Evolutionary conservation across 2,888 invertebrate species (phyloP), one percentile per base, ranked within the genome.

Genomic region (Atethmia centrago): DNA sequence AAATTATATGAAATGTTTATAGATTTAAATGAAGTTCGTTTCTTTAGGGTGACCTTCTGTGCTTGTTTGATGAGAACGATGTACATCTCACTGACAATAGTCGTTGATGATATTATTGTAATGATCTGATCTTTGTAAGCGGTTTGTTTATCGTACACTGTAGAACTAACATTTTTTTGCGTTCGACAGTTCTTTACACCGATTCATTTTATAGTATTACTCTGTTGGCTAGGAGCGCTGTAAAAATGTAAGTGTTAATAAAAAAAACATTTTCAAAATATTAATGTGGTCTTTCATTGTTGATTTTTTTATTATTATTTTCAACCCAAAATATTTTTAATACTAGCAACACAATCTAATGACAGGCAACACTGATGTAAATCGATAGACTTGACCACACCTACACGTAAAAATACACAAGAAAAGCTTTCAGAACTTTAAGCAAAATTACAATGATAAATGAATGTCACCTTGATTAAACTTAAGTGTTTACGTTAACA

Each of bases 231-330:
- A 96, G 96, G 95, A 95, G 94, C 94, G 96, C 96, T 96, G 96
- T 96, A 96, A 96, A 96, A 95, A 96, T 96, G 95, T 96, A 96
- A 96, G 96, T 96, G 96, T 96, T 96, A 96, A 95, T 96, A 96
- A 96, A 96, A 95, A 96, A 96, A 96, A 96, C 95, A 96, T 96
- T 96, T 96, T 96, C 96, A 96, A 96, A 96, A 95, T 96, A 95
- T 94, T 94, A 95, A 91, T 91, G 85, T 88, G 91, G 90, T 90
- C 93, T 96, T 96, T 94, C 81, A 89, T 86, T 88, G 74, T 81
- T 84, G 36, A 74, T 76, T 87, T 84, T 75, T 83, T 80, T 77
- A 14, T 51, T 62, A 45, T 78, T 85, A 81, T 53, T 68, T 76
- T 69, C 21, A 47, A 49, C 65, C 70, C 28, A n/a, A n/a, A 28